Percentiles rank a stretch among this genome's conserved stretches.
Evolutionary conservation across 2,797 vertebrate species (phyloP).

Genomic region (Hypotaenidia okinawae): DNA sequence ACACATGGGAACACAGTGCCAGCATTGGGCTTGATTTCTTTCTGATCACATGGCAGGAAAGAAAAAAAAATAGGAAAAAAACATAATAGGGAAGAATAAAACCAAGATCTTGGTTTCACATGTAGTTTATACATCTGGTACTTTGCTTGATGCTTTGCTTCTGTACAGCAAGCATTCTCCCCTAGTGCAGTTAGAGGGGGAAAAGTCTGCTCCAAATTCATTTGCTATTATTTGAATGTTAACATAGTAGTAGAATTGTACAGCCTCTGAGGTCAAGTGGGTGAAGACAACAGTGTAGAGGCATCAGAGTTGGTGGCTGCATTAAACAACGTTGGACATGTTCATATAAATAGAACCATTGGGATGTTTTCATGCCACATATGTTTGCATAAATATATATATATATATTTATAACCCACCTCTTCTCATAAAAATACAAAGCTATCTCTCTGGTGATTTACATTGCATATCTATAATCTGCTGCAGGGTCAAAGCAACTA

Average conservation of each 20-base stretch:
- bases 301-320: not conserved
- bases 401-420: slow-evolving; percentile 1
- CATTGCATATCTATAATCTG: not conserved
- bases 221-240: not conserved
- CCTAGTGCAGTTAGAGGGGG: not conserved
- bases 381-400: slow-evolving; percentile 41
- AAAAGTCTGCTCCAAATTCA: not conserved
- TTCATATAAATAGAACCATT: not conserved
- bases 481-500: slow-evolving; percentile 53
- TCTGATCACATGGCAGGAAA: not conserved
- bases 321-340: not conserved
- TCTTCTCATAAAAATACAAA: slow-evolving; percentile 28
- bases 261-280: not conserved
- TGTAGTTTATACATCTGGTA: not conserved
- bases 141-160: not conserved
- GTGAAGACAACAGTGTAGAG: not conserved
- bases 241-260: fast-evolving
- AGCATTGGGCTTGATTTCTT: not conserved
- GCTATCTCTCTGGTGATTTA: slow-evolving; percentile 44
- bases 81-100: not conserved
- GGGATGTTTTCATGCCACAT: not conserved
- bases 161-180: not conserved
- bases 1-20: not conserved
- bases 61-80: too few species aligned
- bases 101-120: not conserved